Evolutionary conservation across 2,797 vertebrate genomes (phyloP).

Genomic region (Aplochiton taeniatus): DNA sequence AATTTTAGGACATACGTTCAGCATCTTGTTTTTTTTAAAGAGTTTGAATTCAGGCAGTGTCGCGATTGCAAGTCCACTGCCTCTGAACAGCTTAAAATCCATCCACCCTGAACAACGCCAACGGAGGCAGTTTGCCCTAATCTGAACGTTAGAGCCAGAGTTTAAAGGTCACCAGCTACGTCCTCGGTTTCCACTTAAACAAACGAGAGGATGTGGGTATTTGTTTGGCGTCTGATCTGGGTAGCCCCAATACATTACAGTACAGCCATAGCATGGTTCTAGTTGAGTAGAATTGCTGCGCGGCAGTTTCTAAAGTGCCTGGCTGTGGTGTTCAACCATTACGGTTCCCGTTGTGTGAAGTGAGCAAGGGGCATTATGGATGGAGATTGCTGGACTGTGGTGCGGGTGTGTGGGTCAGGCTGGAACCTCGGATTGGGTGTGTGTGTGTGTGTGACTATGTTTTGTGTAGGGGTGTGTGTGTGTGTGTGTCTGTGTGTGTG

Average conservation of each 20-base stretch:
- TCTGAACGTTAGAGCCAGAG: no score
- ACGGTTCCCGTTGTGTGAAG: background rate
- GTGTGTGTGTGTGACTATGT: constrained; percentile 21
- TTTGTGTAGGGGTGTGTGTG: constrained; percentile 32
- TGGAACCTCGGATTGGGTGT: constrained; percentile 14
- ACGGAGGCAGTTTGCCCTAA: no score
- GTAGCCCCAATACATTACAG: constrained; percentile 25
- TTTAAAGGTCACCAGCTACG: no score
- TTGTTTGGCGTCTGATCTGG: constrained; percentile 41
- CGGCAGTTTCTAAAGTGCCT: constrained; percentile 44
- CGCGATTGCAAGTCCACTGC: no score
- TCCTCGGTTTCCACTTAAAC: no score
- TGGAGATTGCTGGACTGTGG: constrained; percentile 25
- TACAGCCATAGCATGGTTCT: constrained; percentile 62
- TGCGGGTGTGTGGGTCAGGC: constrained; percentile 38
- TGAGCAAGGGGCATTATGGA: constrained; percentile 25
- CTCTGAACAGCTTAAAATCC: no score
- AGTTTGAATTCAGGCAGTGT: no score
- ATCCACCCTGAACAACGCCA: no score
- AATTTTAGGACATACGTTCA: no score
- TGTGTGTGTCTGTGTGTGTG: constrained; percentile 3
- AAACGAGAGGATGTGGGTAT: constrained; percentile 43
- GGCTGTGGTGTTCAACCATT: constrained; percentile 41
- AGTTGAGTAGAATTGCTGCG: constrained; percentile 41
- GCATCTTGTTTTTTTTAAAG: no score